Evolutionary conservation across 2,797 vertebrate genomes (phyloP), one percentile per base, ranked within the genome.

Genomic region (Gadopsis bispinosus): DNA sequence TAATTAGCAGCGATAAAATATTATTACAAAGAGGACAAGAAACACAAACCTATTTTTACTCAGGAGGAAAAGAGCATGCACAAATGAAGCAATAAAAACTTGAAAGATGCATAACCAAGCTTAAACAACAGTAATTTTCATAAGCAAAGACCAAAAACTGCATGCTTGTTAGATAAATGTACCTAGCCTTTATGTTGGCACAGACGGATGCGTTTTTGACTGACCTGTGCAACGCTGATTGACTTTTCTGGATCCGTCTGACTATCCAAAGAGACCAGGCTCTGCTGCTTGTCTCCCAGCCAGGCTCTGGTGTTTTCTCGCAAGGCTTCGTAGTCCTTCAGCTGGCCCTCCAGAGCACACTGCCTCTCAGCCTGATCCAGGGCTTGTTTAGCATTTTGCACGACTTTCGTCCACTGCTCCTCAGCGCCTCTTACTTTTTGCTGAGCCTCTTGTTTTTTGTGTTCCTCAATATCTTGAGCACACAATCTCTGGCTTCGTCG

Each of bases 151-250:
- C 16, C 29, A 9, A 41, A 43, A 11, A 9, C 4, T 26, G n/a
- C 7, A 45, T 45, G 13, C n/a, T 29, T 26, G 2, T 17, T 9
- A 45, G 60, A 5, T 63, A 29, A 26, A 61, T 41, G 9, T 26
- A 53, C 10, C 13, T 26, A 54, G 29, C 22, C n/a, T 7, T 13
- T 54, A 54, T 53, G 12, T 55, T 41, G 11, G 26, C 7, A 47
- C 31, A 54, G 20, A 35, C 35, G 17, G 14, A 11, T 22, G 5
- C 14, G 37, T n/a, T 29, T 51, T 17, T 56, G 2, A 70, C 89
- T 74, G 62, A 98, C 97, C 97, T 97, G 96, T 51, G 95, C 91
- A 16, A 87, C 92, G 69, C 79, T 85, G 31, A 94, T 92, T 47
- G 83, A 91, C 86, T 95, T 74, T 0, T 95, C 93, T 48, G 92